Percentiles rank a stretch among this genome's conserved stretches.
Evolutionary conservation across 2,113 vertebrate species (phyloP).

Genomic region (Vulpes lagopus): DNA sequence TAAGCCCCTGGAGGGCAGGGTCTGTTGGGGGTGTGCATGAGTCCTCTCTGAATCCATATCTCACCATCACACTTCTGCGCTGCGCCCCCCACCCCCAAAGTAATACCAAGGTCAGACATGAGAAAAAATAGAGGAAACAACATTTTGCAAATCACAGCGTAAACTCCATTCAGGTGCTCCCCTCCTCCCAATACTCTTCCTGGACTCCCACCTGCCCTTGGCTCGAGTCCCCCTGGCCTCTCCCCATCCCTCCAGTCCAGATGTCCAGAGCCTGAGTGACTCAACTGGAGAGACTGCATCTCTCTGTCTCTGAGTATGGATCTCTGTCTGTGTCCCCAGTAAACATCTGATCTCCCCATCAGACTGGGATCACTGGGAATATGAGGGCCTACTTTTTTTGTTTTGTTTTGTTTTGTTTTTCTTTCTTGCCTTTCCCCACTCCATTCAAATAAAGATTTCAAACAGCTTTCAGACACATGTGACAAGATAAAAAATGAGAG

Average conservation of each 20-base stretch:
- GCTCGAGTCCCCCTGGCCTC: neutral
- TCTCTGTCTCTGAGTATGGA: neutral
- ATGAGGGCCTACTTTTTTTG: neutral
- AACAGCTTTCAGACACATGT: constrained; percentile 13
- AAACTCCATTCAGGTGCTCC: neutral
- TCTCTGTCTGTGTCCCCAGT: neutral
- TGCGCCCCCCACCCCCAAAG: neutral
- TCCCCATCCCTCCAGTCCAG: neutral
- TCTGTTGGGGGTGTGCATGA: fast-evolving
- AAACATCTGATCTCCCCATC: neutral
- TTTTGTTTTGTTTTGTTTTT: neutral
- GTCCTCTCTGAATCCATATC: neutral
- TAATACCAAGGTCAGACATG: constrained; percentile 10
- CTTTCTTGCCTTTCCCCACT: neutral
- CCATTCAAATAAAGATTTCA: constrained; percentile 64
- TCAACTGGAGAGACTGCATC: neutral
- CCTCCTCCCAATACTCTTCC: neutral
- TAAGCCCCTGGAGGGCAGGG: neutral
- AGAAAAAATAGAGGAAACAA: constrained; percentile 34
- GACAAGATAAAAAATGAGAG: constrained; percentile 44
- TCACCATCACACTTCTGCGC: neutral
- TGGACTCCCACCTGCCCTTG: neutral
- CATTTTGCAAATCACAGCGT: neutral
- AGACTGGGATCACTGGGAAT: neutral
- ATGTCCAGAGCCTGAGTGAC: neutral